Evolutionary conservation across 2,888 invertebrate genomes (phyloP), one percentile per base, ranked within the genome.

Genomic region (Apamea monoglypha): DNA sequence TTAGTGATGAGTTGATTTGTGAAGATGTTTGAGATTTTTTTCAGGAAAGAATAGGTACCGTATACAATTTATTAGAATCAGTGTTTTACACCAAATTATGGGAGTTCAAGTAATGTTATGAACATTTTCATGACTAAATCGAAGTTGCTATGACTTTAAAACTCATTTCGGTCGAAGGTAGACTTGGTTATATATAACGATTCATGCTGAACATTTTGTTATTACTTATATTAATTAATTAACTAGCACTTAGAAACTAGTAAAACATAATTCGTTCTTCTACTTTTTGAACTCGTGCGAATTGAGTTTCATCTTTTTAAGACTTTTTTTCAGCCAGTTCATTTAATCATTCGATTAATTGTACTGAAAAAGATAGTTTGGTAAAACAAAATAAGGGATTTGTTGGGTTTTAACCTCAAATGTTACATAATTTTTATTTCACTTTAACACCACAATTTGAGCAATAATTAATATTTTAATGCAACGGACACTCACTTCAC

Each of bases 401-500:
- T 77, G 32, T 76, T 50, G 75, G 14, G 53, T 78, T 84, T 89
- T 96, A 96, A 96, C 96, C 96, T 94, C 88, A 91, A 92, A 92
- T 86, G 94, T 96, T 96, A 97, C 95, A 96, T 96, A 96, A 97
- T 96, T 95, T 92, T 88, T 85, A 86, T 87, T 87, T 86, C 75
- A 83, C 77, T 89, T 85, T 85, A 89, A 74, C 67, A 81, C 50
- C 14, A 14, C 21, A 82, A 76, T 71, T 70, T 73, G 36, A 18
- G 36, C 61, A 53, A 53, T 16, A 82, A 85, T 80, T 64, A 70
- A 81, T 77, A 73, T 83, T 87, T 78, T 77, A 70, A 72, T 76
- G 70, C 50, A 78, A 83, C 12, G 32, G 78, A 77, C 88, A 96
- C 97, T 97, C 93, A 97, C 97, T 96, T 97, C 85, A 95, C 95